Conservation (phyloP, 37 sponge, comb jelly and placozoan species). For the Beroe ovata region DNA sequence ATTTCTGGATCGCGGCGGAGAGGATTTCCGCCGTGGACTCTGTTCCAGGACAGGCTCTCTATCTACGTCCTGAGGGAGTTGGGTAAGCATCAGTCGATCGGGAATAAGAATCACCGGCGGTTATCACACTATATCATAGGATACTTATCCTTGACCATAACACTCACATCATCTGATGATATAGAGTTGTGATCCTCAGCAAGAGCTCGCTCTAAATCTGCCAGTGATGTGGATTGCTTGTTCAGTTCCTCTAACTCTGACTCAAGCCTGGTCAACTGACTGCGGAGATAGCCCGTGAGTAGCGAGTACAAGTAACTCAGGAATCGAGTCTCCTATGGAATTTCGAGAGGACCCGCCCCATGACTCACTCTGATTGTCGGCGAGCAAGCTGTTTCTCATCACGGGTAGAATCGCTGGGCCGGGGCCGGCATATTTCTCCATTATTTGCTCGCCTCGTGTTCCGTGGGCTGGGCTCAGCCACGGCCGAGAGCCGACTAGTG, state of each 20-base stretch:
- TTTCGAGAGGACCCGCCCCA: no score
- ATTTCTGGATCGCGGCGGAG: not conserved
- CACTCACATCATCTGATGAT: not conserved
- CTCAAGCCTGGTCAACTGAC: not conserved
- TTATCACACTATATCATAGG: not conserved
- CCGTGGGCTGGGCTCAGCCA: not conserved
- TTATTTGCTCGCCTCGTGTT: not conserved
- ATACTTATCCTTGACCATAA: not conserved
- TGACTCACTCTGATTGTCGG: not conserved
- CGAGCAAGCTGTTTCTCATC: not conserved
- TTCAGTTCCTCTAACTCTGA: constrained; percentile 20
- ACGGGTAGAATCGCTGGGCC: not conserved
- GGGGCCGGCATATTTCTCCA: not conserved
- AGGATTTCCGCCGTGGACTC: not conserved
- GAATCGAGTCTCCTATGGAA: no score
- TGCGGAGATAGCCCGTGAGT: not conserved
- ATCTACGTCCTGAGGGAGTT: not conserved
- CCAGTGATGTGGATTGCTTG: constrained; percentile 20
- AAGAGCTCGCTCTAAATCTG: not conserved
- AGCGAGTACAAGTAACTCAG: no score
- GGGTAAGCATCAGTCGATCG: no score
- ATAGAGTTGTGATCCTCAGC: not conserved
- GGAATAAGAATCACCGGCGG: not conserved
- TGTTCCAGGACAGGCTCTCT: not conserved
- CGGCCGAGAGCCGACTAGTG: not conserved